Evolutionary conservation across 1,140 invertebrate genomes (phyloP), one percentile per base, ranked within the genome.

Genomic region (Aricia agestis): DNA sequence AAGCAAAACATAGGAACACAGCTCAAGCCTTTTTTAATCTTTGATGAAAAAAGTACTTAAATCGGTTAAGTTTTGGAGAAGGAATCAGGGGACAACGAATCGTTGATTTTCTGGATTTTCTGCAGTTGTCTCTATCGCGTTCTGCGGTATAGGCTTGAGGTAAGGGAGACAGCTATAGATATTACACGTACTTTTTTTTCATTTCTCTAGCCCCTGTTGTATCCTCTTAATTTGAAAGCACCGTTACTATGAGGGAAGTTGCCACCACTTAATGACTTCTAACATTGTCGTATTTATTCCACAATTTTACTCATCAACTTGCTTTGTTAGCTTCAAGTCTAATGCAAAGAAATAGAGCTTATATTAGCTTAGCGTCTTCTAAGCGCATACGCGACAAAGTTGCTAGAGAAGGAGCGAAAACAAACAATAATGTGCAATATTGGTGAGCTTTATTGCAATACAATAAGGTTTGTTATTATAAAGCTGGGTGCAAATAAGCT

Each of bases 161-260:
- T n/a, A n/a, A n/a, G n/a, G n/a, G n/a, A n/a, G n/a, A n/a, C n/a
- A n/a, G n/a, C n/a, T n/a, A n/a, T n/a, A n/a, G n/a, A n/a, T n/a
- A n/a, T n/a, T n/a, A n/a, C n/a, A n/a, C n/a, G n/a, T n/a, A n/a
- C n/a, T n/a, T n/a, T n/a, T n/a, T n/a, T n/a, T n/a, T n/a, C n/a
- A n/a, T n/a, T n/a, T n/a, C n/a, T n/a, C n/a, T n/a, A n/a, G n/a
- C n/a, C n/a, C n/a, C n/a, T n/a, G n/a, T n/a, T n/a, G n/a, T n/a
- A n/a, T n/a, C n/a, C n/a, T n/a, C n/a, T n/a, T 81, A 79, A 81
- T 81, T 77, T 75, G 76, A 81, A 79, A 74, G 71, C 71, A 74
- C 79, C 77, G 79, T 78, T 79, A 81, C 72, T 75, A 77, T 76
- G 73, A 73, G 74, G 75, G 76, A 76, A 78, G 74, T 69, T 72